These are phyloP conservation scores for Serranus cabrilla DNA, from an alignment of 2,797 vertebrate genomes.

Conservation along the genomic window DNA sequence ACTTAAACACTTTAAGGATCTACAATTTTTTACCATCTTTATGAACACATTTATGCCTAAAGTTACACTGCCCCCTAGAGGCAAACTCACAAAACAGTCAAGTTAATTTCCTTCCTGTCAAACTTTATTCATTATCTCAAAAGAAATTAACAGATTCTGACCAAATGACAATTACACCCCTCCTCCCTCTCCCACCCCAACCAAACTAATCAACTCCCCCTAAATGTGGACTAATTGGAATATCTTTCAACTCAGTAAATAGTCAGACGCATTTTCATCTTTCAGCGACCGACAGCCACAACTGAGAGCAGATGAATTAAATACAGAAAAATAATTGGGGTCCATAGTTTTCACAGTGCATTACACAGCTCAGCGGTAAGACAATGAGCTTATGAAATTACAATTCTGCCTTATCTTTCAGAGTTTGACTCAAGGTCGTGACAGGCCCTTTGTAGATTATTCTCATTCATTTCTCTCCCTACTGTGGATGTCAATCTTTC, in stretches of 20 bases:
- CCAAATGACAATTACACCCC: constrained; percentile 60
- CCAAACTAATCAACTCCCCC: constrained; percentile 45
- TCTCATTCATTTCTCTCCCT: constrained; percentile 8
- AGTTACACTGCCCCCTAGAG: constrained; percentile 77
- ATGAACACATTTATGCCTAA: constrained; percentile 20
- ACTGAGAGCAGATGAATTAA: constrained; percentile 51
- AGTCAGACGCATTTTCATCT: constrained; percentile 53
- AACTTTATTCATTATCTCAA: constrained; percentile 75
- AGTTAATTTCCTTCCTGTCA: constrained; percentile 43
- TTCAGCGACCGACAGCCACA: constrained; percentile 35
- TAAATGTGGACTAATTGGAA: constrained; percentile 60
- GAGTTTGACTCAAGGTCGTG: constrained; percentile 33
- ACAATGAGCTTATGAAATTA: constrained; percentile 50
- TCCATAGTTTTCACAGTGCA: constrained; percentile 61
- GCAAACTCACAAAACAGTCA: constrained; percentile 33
- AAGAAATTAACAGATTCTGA: constrained; percentile 60
- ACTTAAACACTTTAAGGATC: neutral
- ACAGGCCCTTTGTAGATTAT: constrained; percentile 27
- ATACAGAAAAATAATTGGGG: constrained; percentile 48
- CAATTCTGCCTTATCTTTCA: constrained; percentile 21
- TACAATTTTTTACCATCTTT: neutral
- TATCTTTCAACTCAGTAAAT: constrained; percentile 63
- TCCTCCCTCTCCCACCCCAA: neutral
- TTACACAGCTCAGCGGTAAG: constrained; percentile 37
- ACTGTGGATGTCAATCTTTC: constrained; percentile 9